These are phyloP conservation scores for Lasioglossum marginatum DNA, from an alignment of 2,888 invertebrate genomes.

Conservation along the genomic window DNA sequence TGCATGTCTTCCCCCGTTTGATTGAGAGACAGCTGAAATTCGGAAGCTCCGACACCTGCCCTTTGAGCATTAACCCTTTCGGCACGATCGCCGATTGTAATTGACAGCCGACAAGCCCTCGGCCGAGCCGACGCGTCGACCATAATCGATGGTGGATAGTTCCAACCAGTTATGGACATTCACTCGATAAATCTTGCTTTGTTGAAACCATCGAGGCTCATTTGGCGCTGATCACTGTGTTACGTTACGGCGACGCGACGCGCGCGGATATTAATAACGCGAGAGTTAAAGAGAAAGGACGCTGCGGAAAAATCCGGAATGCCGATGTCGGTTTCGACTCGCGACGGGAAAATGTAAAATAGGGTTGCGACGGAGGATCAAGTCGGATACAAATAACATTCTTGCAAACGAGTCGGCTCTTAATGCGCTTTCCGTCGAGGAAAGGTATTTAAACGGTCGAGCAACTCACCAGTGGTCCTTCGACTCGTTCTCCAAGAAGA, in stretches of 20 bases:
- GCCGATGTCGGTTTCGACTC: background rate
- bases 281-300: background rate
- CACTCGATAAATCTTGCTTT: conserved; percentile 18
- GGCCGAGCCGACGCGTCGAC: conserved; percentile 25
- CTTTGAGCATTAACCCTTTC: conserved; percentile 41
- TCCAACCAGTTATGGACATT: conserved; percentile 26
- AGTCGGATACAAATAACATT: background rate
- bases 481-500: conserved; percentile 81
- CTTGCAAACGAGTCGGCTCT: background rate
- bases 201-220: conserved; percentile 15
- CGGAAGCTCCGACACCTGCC: conserved; percentile 28
- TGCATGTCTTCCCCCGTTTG: background rate
- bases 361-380: background rate
- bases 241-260: background rate
- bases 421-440: background rate
- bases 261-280: conserved; percentile 1
- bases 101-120: conserved; percentile 50
- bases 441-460: conserved; percentile 22
- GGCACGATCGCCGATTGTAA: conserved; percentile 38
- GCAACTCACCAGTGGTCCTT: conserved; percentile 79
- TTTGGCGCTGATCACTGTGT: conserved; percentile 2
- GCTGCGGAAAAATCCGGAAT: background rate
- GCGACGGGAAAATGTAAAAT: background rate
- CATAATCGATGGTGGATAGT: conserved; percentile 35
- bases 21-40: conserved; percentile 12